Evolutionary conservation across 2,113 vertebrate species (phyloP).

Genomic region (Cyanocitta stelleri): DNA sequence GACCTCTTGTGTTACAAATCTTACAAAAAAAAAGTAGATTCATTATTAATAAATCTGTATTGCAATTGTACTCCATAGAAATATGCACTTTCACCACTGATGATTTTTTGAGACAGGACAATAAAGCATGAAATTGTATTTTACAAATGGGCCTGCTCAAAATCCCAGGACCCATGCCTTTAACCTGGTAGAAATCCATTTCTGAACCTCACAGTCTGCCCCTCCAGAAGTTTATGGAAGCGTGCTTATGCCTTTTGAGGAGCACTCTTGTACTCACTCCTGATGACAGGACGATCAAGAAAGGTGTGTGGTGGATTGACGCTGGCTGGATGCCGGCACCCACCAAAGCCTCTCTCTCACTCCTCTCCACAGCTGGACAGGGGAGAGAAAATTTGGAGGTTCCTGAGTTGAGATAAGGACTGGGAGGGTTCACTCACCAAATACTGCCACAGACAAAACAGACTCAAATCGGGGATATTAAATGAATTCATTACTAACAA

Average conservation of each 20-base stretch:
- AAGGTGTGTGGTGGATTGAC: neutral
- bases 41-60: neutral
- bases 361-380: neutral
- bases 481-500: neutral
- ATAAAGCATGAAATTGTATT: neutral
- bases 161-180: neutral
- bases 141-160: neutral
- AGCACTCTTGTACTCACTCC: neutral
- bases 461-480: neutral
- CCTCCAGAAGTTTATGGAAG: neutral
- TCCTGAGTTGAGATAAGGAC: neutral
- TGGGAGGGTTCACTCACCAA: neutral
- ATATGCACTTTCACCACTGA: neutral
- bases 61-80: neutral
- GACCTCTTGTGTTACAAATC: neutral
- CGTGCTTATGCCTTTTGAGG: accelerated
- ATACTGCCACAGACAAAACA: neutral
- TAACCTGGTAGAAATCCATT: neutral
- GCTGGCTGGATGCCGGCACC: neutral
- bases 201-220: neutral
- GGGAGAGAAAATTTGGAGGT: neutral
- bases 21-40: neutral
- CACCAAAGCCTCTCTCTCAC: neutral
- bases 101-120: neutral
- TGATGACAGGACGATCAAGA: neutral